phyloP scores from a whole-genome alignment of 2,888 invertebrate species.

The Aphodius granarius region DNA sequence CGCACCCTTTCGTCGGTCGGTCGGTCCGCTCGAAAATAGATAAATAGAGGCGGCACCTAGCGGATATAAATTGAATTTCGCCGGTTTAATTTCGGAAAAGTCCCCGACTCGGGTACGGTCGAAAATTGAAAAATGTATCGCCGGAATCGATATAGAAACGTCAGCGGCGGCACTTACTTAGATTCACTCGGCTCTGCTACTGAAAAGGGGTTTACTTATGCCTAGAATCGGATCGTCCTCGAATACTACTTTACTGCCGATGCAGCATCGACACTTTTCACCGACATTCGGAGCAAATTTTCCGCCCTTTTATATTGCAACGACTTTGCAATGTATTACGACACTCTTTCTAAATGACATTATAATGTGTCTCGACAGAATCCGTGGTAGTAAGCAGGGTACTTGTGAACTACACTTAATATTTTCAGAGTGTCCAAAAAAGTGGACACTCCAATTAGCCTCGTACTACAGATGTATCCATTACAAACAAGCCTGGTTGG shows the following conservation, averaged over 20 bases:
- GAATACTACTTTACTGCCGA: neutral
- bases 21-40: conserved; percentile 2
- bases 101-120: neutral
- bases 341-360: neutral
- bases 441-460: too few relatives aligned
- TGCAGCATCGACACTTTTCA: neutral
- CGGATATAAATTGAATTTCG: conserved; percentile 12
- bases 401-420: too few relatives aligned
- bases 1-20: conserved; percentile 1
- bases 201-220: neutral
- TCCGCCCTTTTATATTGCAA: neutral
- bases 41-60: neutral
- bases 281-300: neutral
- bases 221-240: neutral
- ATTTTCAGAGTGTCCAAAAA: too few relatives aligned
- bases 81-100: conserved; percentile 7
- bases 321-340: neutral
- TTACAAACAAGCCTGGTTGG: too few relatives aligned
- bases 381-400: neutral
- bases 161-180: conserved; percentile 5
- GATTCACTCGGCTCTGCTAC: neutral
- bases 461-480: too few relatives aligned
- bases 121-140: conserved; percentile 11
- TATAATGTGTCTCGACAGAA: neutral
- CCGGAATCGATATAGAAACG: conserved; percentile 6